A percentile compares a stretch with the other conserved stretches of the same genome.
Evolutionary conservation across 1,140 invertebrate species (phyloP).

Genomic region (Drosophila ficusphila): DNA sequence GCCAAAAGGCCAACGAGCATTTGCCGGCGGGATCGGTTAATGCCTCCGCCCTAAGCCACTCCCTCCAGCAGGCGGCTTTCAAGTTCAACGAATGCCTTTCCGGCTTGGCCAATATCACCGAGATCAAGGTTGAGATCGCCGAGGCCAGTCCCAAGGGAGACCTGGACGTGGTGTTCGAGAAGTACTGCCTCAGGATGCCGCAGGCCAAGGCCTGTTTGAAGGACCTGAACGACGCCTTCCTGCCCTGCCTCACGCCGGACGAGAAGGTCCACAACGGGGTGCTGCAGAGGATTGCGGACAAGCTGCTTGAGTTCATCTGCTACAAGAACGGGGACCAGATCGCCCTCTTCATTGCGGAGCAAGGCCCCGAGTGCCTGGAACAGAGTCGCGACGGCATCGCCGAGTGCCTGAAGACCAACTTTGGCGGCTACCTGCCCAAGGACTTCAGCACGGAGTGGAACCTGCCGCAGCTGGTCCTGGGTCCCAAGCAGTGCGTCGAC

Average conservation of each 20-base stretch:
- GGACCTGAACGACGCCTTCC: constrained; percentile 86
- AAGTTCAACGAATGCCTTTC: constrained; percentile 83
- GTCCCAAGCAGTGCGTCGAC: constrained; percentile 82
- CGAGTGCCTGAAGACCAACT: constrained; percentile 87
- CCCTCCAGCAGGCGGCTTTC: constrained; percentile 41
- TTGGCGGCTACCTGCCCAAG: constrained; percentile 84
- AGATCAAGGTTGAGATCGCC: constrained; percentile 87
- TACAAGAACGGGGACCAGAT: constrained; percentile 92
- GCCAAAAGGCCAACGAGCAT: constrained; percentile 49
- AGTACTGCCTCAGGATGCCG: constrained; percentile 88
- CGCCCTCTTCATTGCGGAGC: constrained; percentile 91
- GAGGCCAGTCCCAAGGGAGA: constrained; percentile 86
- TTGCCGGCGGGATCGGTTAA: constrained; percentile 13
- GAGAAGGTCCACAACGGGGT: constrained; percentile 85
- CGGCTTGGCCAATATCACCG: constrained; percentile 85
- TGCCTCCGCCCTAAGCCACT: constrained; percentile 12
- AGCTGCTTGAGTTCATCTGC: constrained; percentile 89
- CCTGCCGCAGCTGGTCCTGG: constrained; percentile 68
- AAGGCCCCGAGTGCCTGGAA: constrained; percentile 89
- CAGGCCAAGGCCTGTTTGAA: constrained; percentile 87
- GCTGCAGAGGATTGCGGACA: constrained; percentile 88
- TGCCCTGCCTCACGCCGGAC: constrained; percentile 87
- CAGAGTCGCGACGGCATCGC: constrained; percentile 86
- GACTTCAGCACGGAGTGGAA: constrained; percentile 24
- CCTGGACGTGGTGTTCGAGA: constrained; percentile 84